Conservation (phyloP, 2,113 vertebrate species). For the Micromys minutus region DNA sequence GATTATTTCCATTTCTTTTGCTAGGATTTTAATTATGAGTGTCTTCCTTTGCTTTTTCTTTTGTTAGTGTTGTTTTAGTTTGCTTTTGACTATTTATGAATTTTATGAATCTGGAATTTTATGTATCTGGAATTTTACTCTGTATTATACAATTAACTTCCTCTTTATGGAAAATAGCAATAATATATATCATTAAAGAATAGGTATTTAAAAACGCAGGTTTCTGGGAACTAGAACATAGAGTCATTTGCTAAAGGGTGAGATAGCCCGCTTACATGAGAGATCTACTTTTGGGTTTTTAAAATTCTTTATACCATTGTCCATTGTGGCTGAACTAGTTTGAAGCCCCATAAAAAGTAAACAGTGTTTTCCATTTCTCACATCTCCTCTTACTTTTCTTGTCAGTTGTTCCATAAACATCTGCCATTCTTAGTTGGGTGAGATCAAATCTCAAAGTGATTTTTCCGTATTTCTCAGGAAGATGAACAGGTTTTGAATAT, state of each 20-base stretch:
- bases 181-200: background rate
- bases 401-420: background rate
- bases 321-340: background rate
- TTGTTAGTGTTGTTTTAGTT: no score
- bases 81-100: background rate
- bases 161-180: background rate
- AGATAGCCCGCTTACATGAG: background rate
- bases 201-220: background rate
- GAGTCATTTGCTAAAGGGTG: background rate
- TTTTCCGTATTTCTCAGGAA: background rate
- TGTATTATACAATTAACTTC: background rate
- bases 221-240: background rate
- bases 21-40: background rate
- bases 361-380: background rate
- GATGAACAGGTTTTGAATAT: background rate
- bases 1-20: no score
- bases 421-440: background rate
- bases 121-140: background rate
- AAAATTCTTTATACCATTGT: background rate
- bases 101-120: background rate
- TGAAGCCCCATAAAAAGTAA: background rate
- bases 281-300: background rate
- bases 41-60: background rate
- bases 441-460: background rate
- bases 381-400: background rate